phyloP scores from a whole-genome alignment of 2,113 vertebrate species.

The Oryzias woworae region DNA sequence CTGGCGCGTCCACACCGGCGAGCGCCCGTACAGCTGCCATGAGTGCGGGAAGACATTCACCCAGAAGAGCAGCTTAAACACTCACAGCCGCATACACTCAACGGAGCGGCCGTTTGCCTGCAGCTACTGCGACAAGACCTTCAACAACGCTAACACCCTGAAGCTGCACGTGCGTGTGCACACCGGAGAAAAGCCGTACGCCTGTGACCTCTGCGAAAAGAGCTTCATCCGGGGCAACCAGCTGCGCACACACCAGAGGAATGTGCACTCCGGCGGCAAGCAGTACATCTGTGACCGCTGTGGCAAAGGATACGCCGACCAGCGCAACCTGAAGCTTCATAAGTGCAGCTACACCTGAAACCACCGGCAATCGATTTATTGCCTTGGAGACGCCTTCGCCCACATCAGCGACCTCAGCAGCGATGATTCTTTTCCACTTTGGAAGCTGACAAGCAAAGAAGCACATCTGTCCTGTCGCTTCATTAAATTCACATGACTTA shows the following conservation, averaged over 20 bases:
- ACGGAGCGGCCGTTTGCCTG: slow-evolving; percentile 66
- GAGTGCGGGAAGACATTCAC: slow-evolving; percentile 76
- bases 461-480: slow-evolving; percentile 1
- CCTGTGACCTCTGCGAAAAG: slow-evolving; percentile 70
- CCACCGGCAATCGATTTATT: accelerated
- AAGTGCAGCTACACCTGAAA: slow-evolving; percentile 71
- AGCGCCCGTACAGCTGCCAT: slow-evolving; percentile 71
- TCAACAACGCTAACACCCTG: slow-evolving; percentile 76
- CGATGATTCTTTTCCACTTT: not conserved
- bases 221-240: slow-evolving; percentile 77
- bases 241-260: slow-evolving; percentile 73
- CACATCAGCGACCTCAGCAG: not conserved
- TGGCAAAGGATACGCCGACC: slow-evolving; percentile 75
- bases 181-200: slow-evolving; percentile 75
- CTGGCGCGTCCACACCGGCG: slow-evolving; percentile 72
- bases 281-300: slow-evolving; percentile 78
- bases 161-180: slow-evolving; percentile 74
- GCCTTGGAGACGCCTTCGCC: not conserved
- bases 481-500: too few relatives aligned
- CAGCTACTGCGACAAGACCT: slow-evolving; percentile 66
- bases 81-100: slow-evolving; percentile 72
- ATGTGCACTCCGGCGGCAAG: slow-evolving; percentile 75
- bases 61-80: slow-evolving; percentile 76
- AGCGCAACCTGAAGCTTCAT: slow-evolving; percentile 74
- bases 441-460: too few relatives aligned